These are phyloP conservation scores for Trissonchulus sp. DNA, from an alignment of 2,888 invertebrate genomes.

Conservation along the genomic window DNA sequence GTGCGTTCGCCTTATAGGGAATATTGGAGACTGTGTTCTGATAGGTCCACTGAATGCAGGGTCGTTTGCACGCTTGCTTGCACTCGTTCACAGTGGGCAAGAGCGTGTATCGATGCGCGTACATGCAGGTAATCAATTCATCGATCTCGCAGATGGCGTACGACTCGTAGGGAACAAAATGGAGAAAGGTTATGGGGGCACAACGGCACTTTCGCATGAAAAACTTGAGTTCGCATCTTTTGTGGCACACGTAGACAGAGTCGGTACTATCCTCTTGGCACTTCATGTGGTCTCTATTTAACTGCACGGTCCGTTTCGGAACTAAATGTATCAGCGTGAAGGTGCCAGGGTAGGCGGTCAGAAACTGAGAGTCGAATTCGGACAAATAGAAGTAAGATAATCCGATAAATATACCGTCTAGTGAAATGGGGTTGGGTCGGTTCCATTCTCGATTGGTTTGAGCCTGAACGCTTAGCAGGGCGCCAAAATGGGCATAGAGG, in stretches of 20 bases:
- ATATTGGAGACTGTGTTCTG: conserved; percentile 17
- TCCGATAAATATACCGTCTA: conserved; percentile 25
- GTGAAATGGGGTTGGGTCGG: neutral
- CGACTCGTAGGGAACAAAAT: neutral
- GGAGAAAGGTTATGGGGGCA: conserved; percentile 13
- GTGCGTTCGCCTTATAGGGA: conserved; percentile 17
- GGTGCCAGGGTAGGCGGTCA: conserved; percentile 19
- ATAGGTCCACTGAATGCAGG: conserved; percentile 25
- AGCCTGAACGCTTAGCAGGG: conserved; percentile 11
- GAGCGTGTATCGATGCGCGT: neutral
- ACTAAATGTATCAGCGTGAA: conserved; percentile 18
- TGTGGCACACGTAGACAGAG: neutral
- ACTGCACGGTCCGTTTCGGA: conserved; percentile 13
- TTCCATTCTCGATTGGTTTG: conserved; percentile 17
- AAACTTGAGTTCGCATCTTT: conserved; percentile 17
- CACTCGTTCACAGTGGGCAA: neutral
- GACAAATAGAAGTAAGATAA: conserved; percentile 13
- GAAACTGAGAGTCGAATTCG: conserved; percentile 25
- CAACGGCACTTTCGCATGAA: conserved; percentile 7
- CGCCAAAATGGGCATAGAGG: conserved; percentile 20
- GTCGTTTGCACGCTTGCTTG: neutral
- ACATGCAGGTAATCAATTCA: conserved; percentile 9
- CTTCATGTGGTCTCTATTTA: neutral
- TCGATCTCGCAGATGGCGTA: neutral
- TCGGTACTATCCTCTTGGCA: neutral